These are phyloP conservation scores for Theocolax elegans DNA, from an alignment of 1,140 invertebrate genomes.

Conservation along the genomic window DNA sequence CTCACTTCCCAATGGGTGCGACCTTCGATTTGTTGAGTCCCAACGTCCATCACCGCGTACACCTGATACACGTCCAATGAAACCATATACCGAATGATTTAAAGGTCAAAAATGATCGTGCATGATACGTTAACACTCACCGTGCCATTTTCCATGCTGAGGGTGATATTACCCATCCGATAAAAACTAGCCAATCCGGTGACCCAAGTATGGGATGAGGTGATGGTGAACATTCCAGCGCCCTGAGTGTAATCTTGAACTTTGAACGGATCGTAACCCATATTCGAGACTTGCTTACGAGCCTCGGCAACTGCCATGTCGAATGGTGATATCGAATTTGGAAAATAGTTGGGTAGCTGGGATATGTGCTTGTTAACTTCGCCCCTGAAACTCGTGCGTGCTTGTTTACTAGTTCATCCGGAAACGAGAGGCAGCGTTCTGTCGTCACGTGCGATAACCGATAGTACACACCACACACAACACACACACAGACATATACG, in stretches of 20 bases:
- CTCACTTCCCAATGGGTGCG: conserved; percentile 82
- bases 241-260: conserved; percentile 77
- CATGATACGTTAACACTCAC: conserved; percentile 52
- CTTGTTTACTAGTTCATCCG: too few relatives aligned
- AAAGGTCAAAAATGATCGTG: background rate
- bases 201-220: conserved; percentile 80
- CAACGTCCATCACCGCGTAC: conserved; percentile 76
- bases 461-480: too few relatives aligned
- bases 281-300: conserved; percentile 76
- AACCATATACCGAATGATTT: background rate
- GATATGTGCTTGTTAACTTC: conserved; percentile 69
- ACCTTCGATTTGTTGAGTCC: conserved; percentile 81
- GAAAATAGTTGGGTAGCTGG: conserved; percentile 77
- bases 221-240: conserved; percentile 75
- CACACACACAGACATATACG: too few relatives aligned
- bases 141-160: conserved; percentile 78
- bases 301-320: conserved; percentile 82
- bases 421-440: too few relatives aligned
- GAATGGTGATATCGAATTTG: conserved; percentile 86
- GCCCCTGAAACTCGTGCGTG: too few relatives aligned
- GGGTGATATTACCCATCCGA: conserved; percentile 80
- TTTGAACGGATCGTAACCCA: conserved; percentile 79
- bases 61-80: conserved; percentile 49
- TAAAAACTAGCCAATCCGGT: conserved; percentile 83
- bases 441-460: conserved; percentile 42